A percentile compares a stretch with the other conserved stretches of the same genome.
Evolutionary conservation across 2,113 vertebrate genomes (phyloP).

Genomic region (Cebus imitator): DNA sequence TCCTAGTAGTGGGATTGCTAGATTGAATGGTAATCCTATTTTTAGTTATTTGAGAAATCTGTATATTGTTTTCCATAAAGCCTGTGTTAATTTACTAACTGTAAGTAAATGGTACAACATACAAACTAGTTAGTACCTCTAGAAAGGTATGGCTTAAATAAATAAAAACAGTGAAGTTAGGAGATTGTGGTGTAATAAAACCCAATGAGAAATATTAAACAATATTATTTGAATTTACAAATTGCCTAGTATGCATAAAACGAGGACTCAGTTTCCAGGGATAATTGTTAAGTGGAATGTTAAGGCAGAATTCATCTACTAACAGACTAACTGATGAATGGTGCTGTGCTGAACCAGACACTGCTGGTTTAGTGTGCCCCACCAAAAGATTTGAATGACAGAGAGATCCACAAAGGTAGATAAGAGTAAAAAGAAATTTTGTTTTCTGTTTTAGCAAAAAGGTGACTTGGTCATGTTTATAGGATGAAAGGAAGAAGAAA

Average conservation of each 20-base stretch:
- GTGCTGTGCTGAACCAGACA: neutral
- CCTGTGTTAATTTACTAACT: too few species aligned
- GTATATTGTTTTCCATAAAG: too few species aligned
- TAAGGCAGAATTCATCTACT: neutral
- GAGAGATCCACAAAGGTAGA: neutral
- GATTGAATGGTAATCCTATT: too few species aligned
- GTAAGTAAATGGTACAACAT: neutral
- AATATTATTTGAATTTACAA: too few species aligned
- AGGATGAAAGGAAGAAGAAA: neutral
- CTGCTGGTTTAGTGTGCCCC: too few species aligned
- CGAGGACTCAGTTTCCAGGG: neutral
- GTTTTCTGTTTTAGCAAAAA: neutral
- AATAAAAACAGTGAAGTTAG: neutral
- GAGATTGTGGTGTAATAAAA: neutral
- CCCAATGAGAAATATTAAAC: neutral
- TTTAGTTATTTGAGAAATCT: too few species aligned
- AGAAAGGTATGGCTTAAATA: neutral
- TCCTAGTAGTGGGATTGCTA: too few species aligned
- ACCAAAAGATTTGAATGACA: neutral
- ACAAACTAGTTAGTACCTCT: too few species aligned
- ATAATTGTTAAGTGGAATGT: neutral
- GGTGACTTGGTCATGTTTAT: neutral
- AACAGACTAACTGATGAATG: fast-evolving
- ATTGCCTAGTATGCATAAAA: neutral
- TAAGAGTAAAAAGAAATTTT: neutral